Evolutionary conservation across 2,888 invertebrate genomes (phyloP), one percentile per base, ranked within the genome.

Genomic region (Drosophila merina): DNA sequence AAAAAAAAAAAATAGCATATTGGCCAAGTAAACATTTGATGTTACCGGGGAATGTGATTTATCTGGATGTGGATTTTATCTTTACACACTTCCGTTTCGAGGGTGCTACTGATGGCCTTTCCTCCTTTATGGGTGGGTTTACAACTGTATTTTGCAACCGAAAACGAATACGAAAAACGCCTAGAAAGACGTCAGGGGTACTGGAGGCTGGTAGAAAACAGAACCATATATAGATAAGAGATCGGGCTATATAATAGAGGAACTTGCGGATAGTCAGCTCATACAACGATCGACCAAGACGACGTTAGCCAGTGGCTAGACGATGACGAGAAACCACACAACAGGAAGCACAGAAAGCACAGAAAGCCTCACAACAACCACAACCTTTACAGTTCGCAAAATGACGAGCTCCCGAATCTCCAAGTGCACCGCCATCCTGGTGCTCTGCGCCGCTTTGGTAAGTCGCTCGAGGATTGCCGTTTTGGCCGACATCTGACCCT

Each of bases 71-170:
- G 42, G 42, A 25, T 20, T n/a, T 64, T 83, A 87, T 84, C 86
- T 84, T 86, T 84, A 84, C 73, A 79, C 67, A 84, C 88, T 84
- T 84, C 88, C 84, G 88, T 84, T 84, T 82, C 86, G 14, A 45
- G 54, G 5, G 47, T 45, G 36, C 25, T 33, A 14, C 59, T n/a
- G 42, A 58, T 62, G 68, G 62, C 60, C 47, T 40, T 1, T 50
- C 54, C 73, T 59, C 54, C 57, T 75, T 86, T 74, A 81, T 75
- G 66, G 69, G 68, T 85, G 63, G 69, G 68, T 87, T 85, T 83
- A 83, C 82, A 83, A 85, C 79, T 78, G 62, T 79, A 79, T 76
- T 79, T 83, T 83, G 74, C 64, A 62, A 63, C 66, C 56, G 20
- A 38, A 51, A 42, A 38, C 14, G 9, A 5, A n/a, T n/a, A n/a